Evolutionary conservation across 2,113 vertebrate species (phyloP).

Genomic region (Cottus gobio): DNA sequence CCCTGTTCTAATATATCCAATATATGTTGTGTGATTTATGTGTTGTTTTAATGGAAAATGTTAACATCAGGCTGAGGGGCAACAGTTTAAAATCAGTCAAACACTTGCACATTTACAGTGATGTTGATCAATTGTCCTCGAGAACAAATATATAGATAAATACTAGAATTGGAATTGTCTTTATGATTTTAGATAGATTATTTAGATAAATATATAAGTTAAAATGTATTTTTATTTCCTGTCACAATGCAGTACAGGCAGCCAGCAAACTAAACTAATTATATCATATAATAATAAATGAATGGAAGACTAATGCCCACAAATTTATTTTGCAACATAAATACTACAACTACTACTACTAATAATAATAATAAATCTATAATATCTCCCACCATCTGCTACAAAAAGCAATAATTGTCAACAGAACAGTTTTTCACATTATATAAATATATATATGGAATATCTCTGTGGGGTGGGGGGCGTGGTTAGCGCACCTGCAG

Average conservation of each 20-base stretch:
- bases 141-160: no score
- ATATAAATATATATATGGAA: not conserved
- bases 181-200: no score
- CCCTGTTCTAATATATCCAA: not conserved
- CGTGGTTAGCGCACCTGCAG: no score
- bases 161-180: no score
- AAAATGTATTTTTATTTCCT: not conserved
- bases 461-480: no score
- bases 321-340: not conserved
- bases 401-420: not conserved
- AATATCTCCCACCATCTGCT: not conserved
- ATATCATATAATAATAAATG: not conserved
- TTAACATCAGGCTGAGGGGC: not conserved
- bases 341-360: not conserved
- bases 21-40: not conserved
- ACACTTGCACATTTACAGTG: no score
- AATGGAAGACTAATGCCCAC: not conserved
- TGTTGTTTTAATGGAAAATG: not conserved
- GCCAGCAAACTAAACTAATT: not conserved
- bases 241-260: not conserved
- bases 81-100: not conserved
- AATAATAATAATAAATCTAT: not conserved
- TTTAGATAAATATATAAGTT: no score
- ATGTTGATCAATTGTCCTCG: no score
- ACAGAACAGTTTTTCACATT: not conserved